phyloP scores from a whole-genome alignment of 2,888 invertebrate species.

The Chesias legatella region DNA sequence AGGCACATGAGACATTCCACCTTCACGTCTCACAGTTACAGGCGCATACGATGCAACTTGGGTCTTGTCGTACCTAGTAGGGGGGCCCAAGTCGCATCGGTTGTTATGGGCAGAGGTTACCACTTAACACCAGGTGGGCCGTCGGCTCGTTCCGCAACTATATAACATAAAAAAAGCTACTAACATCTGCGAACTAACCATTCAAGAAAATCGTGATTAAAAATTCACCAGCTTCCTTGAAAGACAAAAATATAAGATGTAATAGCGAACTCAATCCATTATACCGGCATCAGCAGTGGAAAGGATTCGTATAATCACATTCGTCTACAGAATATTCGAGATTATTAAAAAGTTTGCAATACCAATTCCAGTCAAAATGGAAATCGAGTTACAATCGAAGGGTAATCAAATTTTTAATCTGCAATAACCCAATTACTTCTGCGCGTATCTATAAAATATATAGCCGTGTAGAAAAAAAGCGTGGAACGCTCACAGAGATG shows the following conservation, averaged over 20 bases:
- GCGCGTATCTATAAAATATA: slow-evolving; percentile 25
- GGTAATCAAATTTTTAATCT: slow-evolving; percentile 36
- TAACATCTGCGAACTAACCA: too few species aligned
- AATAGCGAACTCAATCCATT: slow-evolving; percentile 15
- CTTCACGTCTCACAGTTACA: too few species aligned
- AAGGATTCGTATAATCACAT: slow-evolving; percentile 20
- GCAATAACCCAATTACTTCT: slow-evolving; percentile 32
- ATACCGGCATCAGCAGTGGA: slow-evolving; percentile 11
- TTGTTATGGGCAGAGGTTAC: too few species aligned
- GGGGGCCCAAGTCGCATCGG: too few species aligned
- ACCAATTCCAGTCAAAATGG: slow-evolving; percentile 31
- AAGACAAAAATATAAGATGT: not conserved
- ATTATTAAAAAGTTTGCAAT: slow-evolving; percentile 33
- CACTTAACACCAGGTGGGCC: too few species aligned
- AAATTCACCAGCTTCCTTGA: not conserved
- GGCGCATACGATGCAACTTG: too few species aligned
- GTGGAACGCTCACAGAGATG: slow-evolving; percentile 21
- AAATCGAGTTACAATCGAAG: slow-evolving; percentile 34
- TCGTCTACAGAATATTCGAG: slow-evolving; percentile 18
- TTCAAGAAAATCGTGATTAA: too few species aligned
- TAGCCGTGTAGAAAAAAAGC: slow-evolving; percentile 17
- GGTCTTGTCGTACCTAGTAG: too few species aligned
- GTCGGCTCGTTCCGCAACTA: too few species aligned
- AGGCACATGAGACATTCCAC: too few species aligned
- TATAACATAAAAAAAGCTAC: too few species aligned